Evolutionary conservation across 2,113 vertebrate species (phyloP).

Genomic region (Perca schrenkii): DNA sequence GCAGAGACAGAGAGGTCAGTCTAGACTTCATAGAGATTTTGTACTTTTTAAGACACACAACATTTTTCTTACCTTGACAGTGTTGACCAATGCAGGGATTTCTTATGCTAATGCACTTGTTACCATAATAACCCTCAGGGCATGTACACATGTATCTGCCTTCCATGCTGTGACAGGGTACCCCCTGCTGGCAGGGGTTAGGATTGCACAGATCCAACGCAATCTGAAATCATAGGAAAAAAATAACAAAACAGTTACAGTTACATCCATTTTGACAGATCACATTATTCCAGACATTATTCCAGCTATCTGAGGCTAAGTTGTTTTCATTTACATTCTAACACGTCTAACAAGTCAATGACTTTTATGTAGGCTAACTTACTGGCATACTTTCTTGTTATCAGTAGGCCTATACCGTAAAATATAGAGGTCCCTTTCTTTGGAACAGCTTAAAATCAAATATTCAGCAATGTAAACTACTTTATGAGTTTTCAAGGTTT

Average conservation of each 20-base stretch:
- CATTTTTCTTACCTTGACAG: constrained; percentile 78
- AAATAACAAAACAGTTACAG: not conserved
- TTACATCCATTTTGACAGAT: not conserved
- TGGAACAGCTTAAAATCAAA: not conserved
- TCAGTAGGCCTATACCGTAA: not conserved
- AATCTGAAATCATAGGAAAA: constrained; percentile 57
- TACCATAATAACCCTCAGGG: constrained; percentile 81
- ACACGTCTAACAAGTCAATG: too few relatives aligned
- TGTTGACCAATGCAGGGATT: constrained; percentile 80
- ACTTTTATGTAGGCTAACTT: not conserved
- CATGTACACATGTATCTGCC: constrained; percentile 80
- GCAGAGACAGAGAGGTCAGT: not conserved
- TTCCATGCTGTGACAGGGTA: constrained; percentile 74
- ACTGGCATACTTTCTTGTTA: not conserved
- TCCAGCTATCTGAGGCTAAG: too few relatives aligned
- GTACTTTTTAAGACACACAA: not conserved
- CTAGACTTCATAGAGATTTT: not conserved
- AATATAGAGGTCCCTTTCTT: not conserved
- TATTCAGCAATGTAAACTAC: not conserved
- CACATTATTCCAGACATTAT: too few relatives aligned
- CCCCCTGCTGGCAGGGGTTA: constrained; percentile 83
- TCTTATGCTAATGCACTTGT: constrained; percentile 79
- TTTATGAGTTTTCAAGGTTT: not conserved
- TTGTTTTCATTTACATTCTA: too few relatives aligned
- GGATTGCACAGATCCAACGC: constrained; percentile 79